Evolutionary conservation across 2,888 invertebrate species (phyloP), one percentile per base, ranked within the genome.

Genomic region (Esperia sulphurella): DNA sequence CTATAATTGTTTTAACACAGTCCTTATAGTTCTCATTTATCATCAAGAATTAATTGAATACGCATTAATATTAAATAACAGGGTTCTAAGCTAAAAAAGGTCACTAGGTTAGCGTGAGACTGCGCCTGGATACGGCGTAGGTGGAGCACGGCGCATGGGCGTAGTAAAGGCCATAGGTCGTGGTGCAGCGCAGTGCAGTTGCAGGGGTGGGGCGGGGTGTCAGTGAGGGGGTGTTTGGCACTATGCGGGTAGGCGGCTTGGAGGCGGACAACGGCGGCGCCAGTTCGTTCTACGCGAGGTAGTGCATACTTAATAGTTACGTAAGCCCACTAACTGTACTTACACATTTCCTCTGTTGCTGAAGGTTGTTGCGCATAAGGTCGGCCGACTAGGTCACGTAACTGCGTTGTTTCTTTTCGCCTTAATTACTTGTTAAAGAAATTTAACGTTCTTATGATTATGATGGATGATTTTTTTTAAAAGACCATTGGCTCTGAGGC

Each of bases 291-390:
- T 51, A 49, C 45, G 41, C 37, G 8, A 3, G 46, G 14, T 21
- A 51, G 56, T 73, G 52, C 52, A 63, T 10, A 33, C 21, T 21
- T 21, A 21, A 5, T 21, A 21, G 21, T 21, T 21, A 21, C 21
- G 5, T 21, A 21, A 21, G 21, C 21, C 21, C 21, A n/a, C n/a
- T n/a, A 21, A 21, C 21, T 21, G 21, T 21, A 21, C 21, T 21
- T 5, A 21, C 21, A 21, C 21, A 21, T 71, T 79, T 79, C 80
- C 75, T 76, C 76, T 75, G 72, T 76, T 71, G 68, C 70, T 71
- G 79, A 85, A 86, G 84, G 83, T 79, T 82, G 78, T 68, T 73
- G 69, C 73, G 75, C 70, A 74, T 79, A 79, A 83, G 80, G 83
- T 81, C 80, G 77, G 50, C 59, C 52, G 74, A 75, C 76, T 76